Conservation (phyloP, 2,113 vertebrate genomes). For the Felis catus region F.catus_Fca126_mat1.0 CM031424.1:59027501-59028000, state of each 20-base stretch:
- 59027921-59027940: not conserved
- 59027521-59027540: not conserved
- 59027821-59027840: not conserved
- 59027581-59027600: not conserved
- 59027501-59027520: not conserved
- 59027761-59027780: not conserved
- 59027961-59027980: not conserved
- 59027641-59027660: not conserved
- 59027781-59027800: not conserved
- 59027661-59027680: not conserved
- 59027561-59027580: not conserved
- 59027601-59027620: not conserved
- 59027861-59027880: not conserved
- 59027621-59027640: constrained; percentile 5
- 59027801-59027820: not conserved
- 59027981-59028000: not conserved
- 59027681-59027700: not conserved
- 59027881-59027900: not conserved
- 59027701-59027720: not conserved
- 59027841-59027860: not conserved
- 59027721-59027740: not conserved
- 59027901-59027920: not conserved
- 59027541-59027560: not conserved
- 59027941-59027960: not conserved
- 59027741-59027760: not conserved